Base-by-base conservation (phyloP, 2,113 vertebrate genomes). In the Telmatochromis brachygnathus region DNA sequence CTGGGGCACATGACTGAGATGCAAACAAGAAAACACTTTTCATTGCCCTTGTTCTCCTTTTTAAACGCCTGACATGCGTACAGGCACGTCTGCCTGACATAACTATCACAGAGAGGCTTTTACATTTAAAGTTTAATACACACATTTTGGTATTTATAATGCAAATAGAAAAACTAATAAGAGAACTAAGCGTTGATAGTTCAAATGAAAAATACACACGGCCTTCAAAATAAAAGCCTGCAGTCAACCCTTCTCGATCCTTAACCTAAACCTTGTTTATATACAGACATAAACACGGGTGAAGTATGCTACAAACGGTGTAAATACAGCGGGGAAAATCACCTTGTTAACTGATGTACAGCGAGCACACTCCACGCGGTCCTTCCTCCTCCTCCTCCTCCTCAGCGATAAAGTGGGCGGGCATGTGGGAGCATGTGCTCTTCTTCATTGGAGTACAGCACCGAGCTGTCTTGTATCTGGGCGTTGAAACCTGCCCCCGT, bases 361-460 rank as follows among this genome's bases (percentile, higher is more conserved):
- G 26, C 7, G 13, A 26, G 68, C 17, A 84, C 79, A 56, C 21
- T 62, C 80, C 83, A 42, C 35, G 30, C 9, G 7, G 28, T 11
- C 26, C 28, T 17, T 39, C 56, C 11, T 73, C 37, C 1, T 45
- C 19, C 28, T 6, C 56, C n/a, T 15, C 4, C 17, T 17, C 55
- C 60, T 65, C 35, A 7, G 14, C 23, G 26, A 4, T 1, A n/a
- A 56, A 49, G 80, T 86, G 89, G 91, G 93, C 88, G 84, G 91
- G 23, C 39, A 68, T 86, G 55, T 68, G 80, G 5, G 26, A 30
- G 5, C 85, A 51, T 77, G 82, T 65, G 45, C 39, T 33, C 79
- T 4, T 14, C 45, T 55, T 65, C 82, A 91, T 92, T 94, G 92
- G 93, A 68, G 81, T 45, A 62, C 49, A 60, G 23, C 60, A 13